Conservation (phyloP, 2,888 invertebrate genomes). For the Syritta pipiens region DNA sequence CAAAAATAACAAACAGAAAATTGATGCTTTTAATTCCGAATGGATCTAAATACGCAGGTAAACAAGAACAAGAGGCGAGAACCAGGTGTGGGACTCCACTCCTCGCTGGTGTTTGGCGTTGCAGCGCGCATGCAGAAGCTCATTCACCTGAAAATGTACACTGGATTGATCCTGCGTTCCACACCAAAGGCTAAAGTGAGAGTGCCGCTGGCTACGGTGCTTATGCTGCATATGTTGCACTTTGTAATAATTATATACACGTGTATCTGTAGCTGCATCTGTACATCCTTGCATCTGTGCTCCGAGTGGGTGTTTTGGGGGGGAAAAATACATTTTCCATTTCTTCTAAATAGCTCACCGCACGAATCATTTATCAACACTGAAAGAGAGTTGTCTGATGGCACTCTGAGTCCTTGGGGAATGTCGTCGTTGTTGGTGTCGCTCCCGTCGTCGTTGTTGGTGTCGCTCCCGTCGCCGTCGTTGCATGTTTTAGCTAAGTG, state of each 20-base stretch:
- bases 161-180: conserved; percentile 56
- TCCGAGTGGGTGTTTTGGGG: too few species aligned
- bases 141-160: conserved; percentile 64
- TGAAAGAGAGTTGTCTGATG: conserved; percentile 61
- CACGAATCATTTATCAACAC: conserved; percentile 65
- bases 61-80: not conserved
- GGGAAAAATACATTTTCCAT: conserved; percentile 21
- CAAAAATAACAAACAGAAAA: conserved; percentile 67
- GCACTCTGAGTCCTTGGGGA: conserved; percentile 55
- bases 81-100: conserved; percentile 32
- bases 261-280: not conserved
- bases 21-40: conserved; percentile 68
- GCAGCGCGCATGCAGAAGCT: conserved; percentile 46
- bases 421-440: conserved; percentile 43
- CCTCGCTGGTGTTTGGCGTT: too few species aligned
- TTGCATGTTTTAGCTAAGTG: conserved; percentile 52
- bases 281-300: too few species aligned
- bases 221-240: conserved; percentile 46
- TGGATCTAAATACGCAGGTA: conserved; percentile 56
- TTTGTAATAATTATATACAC: conserved; percentile 27
- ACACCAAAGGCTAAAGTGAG: conserved; percentile 61
- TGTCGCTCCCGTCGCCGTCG: conserved; percentile 10
- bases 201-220: conserved; percentile 39
- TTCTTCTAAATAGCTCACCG: conserved; percentile 61
- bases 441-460: conserved; percentile 21